Evolutionary conservation across 1,140 invertebrate genomes (phyloP), one percentile per base, ranked within the genome.

Genomic region (Ruditapes philippinarum): DNA sequence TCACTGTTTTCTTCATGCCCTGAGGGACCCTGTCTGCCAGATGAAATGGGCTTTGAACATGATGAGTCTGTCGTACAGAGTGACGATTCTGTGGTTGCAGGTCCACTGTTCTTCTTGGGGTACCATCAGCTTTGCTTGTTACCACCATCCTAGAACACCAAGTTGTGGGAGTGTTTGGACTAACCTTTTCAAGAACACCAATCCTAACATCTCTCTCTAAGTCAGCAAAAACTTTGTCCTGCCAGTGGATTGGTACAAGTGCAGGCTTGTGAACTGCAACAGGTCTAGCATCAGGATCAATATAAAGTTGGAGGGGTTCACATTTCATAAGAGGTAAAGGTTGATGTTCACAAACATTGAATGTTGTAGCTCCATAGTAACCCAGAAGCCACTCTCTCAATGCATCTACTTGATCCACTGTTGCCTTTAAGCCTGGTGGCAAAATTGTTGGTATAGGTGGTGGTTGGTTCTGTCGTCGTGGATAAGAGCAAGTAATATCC

Each of bases 201-300:
- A 68, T 11, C 7, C 62, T n/a, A 25, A 68, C 62, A 68, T 68
- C 62, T 33, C 62, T 11, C 11, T 68, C 62, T 11, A 33, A 33
- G 25, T 25, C 84, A 62, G 73, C 74, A 78, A 84, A 65, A 0
- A 90, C 89, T 60, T 82, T 85, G 36, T 90, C 89, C 31, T 88
- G 83, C 89, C 84, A 90, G 65, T 90, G 89, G 51, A 90, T 80
- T 2, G 83, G 76, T 14, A 90, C 65, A 28, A 81, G 62, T 19
- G 83, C 83, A 79, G 76, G 84, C 57, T 81, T 90, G 73, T 90
- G 89, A 28, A 65, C 31, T 5, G 89, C 89, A 36, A 90, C 73
- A 28, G 89, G 89, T 79, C 4, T 88, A 38, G 79, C 84, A 68
- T 90, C 40, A 38, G 80, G 79, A 68, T 90, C 80, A 25, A 90